Conservation (phyloP, 2,888 invertebrate species). For the Brachyptera risi region DNA sequence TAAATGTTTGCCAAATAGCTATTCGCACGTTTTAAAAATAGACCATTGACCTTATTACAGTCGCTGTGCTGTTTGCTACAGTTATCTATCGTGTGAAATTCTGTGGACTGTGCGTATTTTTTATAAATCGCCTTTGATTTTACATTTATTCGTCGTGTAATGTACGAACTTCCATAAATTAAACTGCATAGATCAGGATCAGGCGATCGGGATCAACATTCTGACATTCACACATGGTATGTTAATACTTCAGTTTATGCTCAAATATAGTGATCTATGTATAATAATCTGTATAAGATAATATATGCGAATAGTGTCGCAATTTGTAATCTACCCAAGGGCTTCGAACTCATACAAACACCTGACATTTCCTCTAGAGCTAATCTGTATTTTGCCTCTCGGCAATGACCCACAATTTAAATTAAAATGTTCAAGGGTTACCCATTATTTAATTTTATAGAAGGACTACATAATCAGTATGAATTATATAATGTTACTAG, state of each 20-base stretch:
- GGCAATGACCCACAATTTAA: slow-evolving; percentile 13
- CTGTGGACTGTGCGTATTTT: background rate
- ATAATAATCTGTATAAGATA: background rate
- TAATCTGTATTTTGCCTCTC: background rate
- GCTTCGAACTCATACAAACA: slow-evolving; percentile 5
- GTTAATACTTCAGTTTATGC: background rate
- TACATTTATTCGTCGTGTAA: background rate
- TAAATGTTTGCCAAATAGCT: slow-evolving; percentile 14
- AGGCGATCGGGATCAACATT: slow-evolving; percentile 27
- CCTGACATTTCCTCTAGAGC: background rate
- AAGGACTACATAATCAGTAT: too few species aligned
- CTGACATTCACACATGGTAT: slow-evolving; percentile 20
- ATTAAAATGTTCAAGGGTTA: background rate
- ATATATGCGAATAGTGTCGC: background rate
- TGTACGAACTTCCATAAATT: background rate
- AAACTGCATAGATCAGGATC: background rate
- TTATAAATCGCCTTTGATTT: background rate
- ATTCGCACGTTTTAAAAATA: slow-evolving; percentile 16
- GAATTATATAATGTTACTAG: background rate
- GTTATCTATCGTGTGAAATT: background rate
- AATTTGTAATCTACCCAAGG: background rate
- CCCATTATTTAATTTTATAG: background rate
- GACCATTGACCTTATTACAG: slow-evolving; percentile 17
- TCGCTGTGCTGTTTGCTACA: background rate
- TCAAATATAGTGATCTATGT: background rate